These are phyloP conservation scores for Esperia sulphurella DNA, from an alignment of 2,888 invertebrate genomes.

Conservation along the genomic window DNA sequence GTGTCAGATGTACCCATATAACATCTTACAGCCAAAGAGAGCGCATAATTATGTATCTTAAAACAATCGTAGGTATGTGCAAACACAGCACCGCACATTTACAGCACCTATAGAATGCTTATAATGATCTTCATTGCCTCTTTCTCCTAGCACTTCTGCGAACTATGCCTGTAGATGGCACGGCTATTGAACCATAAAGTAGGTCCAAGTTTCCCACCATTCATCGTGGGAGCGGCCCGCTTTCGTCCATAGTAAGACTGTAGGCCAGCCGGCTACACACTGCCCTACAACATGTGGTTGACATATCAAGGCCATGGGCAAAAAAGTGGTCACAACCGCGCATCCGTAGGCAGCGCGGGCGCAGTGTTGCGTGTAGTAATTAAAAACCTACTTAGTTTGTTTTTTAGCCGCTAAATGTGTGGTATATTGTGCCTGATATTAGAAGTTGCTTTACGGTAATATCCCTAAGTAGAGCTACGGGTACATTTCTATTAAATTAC, in stretches of 20 bases:
- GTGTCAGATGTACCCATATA: too few relatives aligned
- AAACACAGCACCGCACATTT: too few relatives aligned
- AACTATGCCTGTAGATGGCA: neutral
- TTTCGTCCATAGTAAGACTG: constrained; percentile 51
- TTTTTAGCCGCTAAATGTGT: neutral
- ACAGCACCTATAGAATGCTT: neutral
- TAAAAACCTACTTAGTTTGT: neutral
- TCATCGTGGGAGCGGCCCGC: constrained; percentile 57
- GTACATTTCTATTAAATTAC: too few relatives aligned
- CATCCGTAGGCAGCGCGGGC: constrained; percentile 12
- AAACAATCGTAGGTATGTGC: too few relatives aligned
- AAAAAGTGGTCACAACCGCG: constrained; percentile 45
- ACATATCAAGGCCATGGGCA: constrained; percentile 52
- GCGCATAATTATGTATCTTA: too few relatives aligned
- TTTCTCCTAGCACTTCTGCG: neutral
- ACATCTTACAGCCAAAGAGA: too few relatives aligned
- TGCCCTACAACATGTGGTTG: constrained; percentile 49
- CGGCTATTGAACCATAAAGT: constrained; percentile 16
- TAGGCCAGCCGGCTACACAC: constrained; percentile 38
- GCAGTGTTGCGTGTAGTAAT: too few relatives aligned
- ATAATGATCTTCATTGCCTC: neutral
- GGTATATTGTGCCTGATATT: too few relatives aligned
- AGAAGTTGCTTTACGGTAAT: too few relatives aligned
- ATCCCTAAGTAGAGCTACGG: too few relatives aligned
- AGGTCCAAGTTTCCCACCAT: constrained; percentile 55